These are phyloP conservation scores for Melanocharis versteri DNA, from an alignment of 2,113 vertebrate genomes.

Conservation along the genomic window DNA sequence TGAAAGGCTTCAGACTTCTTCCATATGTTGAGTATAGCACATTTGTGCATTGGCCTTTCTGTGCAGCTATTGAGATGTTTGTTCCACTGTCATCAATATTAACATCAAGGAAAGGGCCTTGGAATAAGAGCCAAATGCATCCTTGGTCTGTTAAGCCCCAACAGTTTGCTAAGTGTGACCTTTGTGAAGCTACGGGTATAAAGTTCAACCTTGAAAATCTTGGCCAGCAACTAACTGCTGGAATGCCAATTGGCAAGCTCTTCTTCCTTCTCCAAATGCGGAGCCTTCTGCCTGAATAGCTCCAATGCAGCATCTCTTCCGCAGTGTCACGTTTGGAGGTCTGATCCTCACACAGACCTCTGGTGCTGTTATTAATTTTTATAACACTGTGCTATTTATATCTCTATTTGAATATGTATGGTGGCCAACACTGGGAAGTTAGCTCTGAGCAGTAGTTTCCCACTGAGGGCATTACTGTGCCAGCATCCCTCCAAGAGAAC, in stretches of 20 bases:
- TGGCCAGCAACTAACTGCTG: not conserved
- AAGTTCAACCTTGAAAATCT: not conserved
- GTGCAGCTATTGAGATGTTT: not conserved
- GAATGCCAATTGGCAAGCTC: not conserved
- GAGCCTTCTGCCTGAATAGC: not conserved
- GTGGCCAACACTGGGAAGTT: not conserved
- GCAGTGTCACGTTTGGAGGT: not conserved
- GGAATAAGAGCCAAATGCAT: not conserved
- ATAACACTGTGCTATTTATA: not conserved
- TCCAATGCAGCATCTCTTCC: not conserved
- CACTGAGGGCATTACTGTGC: not conserved
- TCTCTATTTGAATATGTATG: not conserved
- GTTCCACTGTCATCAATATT: not conserved
- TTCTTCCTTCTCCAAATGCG: not conserved
- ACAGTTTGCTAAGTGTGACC: not conserved
- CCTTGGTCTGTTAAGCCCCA: not conserved
- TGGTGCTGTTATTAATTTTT: not conserved
- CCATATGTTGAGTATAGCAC: not conserved
- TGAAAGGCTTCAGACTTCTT: slow-evolving; percentile 3
- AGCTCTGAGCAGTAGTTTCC: not conserved
- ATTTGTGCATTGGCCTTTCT: slow-evolving; percentile 8
- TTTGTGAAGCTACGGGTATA: not conserved
- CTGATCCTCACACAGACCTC: not conserved
- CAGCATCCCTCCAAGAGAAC: not conserved
- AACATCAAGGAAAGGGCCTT: not conserved